Conservation (phyloP, 2,797 vertebrate species). For the Hemitrygon akajei region DNA sequence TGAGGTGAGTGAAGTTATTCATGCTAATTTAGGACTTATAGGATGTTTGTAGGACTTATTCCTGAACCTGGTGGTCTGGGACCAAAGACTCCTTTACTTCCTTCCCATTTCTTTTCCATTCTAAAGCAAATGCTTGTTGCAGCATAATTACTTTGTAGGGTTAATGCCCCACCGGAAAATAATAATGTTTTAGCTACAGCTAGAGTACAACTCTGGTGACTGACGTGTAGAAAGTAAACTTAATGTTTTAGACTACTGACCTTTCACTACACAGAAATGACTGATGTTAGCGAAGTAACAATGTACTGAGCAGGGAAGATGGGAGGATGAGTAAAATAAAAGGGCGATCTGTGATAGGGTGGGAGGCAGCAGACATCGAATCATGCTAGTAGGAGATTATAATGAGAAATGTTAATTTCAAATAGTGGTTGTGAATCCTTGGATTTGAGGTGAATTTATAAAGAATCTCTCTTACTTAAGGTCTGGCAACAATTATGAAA, state of each 20-base stretch:
- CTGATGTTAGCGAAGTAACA: background rate
- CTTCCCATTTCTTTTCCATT: background rate
- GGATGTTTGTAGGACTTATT: no score
- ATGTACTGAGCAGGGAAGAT: background rate
- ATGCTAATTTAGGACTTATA: no score
- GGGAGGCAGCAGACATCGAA: background rate
- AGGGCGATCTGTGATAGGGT: background rate
- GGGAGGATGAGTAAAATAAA: background rate
- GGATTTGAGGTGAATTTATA: background rate
- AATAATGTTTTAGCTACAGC: background rate
- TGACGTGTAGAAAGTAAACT: background rate
- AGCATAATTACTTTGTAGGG: background rate
- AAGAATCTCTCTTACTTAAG: background rate
- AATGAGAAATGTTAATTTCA: no score
- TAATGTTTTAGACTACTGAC: background rate
- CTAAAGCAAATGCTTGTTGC: background rate
- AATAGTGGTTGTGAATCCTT: background rate
- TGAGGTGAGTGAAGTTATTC: no score
- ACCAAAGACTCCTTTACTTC: no score
- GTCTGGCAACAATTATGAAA: slow-evolving; percentile 11
- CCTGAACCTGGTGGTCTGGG: no score
- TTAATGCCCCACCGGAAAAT: background rate
- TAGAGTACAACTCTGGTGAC: background rate
- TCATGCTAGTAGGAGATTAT: background rate
- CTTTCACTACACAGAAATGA: background rate